These are phyloP conservation scores for Chrysodeixis includens DNA, from an alignment of 2,888 invertebrate genomes.

Conservation along the genomic window DNA sequence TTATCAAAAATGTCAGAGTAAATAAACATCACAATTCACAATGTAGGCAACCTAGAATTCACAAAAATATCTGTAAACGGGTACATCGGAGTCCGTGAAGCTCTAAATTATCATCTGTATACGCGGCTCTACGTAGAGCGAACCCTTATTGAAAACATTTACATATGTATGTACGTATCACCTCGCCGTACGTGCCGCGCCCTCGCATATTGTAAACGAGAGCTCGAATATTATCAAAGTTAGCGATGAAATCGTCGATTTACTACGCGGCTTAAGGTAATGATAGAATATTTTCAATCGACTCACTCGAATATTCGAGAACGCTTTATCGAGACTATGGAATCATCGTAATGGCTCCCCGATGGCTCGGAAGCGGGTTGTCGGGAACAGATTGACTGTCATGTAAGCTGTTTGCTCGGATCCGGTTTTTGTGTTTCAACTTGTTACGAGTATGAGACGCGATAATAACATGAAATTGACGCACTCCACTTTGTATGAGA, in stretches of 20 bases:
- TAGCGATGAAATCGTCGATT: constrained; percentile 74
- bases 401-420: constrained; percentile 49
- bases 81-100: constrained; percentile 54
- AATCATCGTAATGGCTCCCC: constrained; percentile 66
- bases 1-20: constrained; percentile 19
- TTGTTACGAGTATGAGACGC: constrained; percentile 53
- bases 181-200: constrained; percentile 59
- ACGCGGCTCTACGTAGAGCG: constrained; percentile 54
- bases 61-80: constrained; percentile 36
- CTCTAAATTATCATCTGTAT: constrained; percentile 69
- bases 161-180: constrained; percentile 80
- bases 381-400: constrained; percentile 55
- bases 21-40: constrained; percentile 11
- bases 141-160: constrained; percentile 84
- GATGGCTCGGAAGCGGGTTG: constrained; percentile 52
- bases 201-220: constrained; percentile 73
- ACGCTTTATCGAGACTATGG: constrained; percentile 65
- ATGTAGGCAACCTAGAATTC: constrained; percentile 44
- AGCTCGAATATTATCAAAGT: constrained; percentile 73
- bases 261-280: constrained; percentile 75
- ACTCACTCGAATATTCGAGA: constrained; percentile 64
- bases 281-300: constrained; percentile 77
- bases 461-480: constrained; percentile 53
- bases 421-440: constrained; percentile 57
- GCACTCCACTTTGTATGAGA: constrained; percentile 38